Base-by-base conservation (phyloP, 2,113 vertebrate genomes). In the Cavia aperea region DNA sequence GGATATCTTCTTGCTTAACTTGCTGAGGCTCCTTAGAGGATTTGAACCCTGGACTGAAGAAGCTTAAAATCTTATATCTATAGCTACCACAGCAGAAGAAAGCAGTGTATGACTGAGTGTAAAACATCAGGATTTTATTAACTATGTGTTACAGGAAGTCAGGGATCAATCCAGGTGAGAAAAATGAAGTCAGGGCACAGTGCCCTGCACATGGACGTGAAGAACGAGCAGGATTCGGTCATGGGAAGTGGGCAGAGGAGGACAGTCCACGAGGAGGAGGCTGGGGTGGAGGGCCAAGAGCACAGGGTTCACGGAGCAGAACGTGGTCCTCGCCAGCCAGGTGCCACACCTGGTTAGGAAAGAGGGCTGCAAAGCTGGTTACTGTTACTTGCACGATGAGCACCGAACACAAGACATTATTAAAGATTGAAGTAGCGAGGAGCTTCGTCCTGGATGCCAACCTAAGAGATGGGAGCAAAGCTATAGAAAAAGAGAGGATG, bases 81-180 rank as follows among this genome's bases (percentile, higher is more conserved):
- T 46, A 86, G 23, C 54, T 68, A 77, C 75, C 29, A 78, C 18
- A 51, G n/a, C 24, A 62, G 78, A 72, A 79, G 77, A 56, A 84
- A 63, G 12, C 11, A 75, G 43, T 63, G 19, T 70, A 33, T 75
- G 26, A 79, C 54, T 49, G 56, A 86, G 81, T 66, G 39, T n/a
- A 92, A 77, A 88, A 92, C 46, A 83, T 54, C 51, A 36, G 73
- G 82, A 85, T 90, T 70, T 15, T 89, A 43, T 86, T 33, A 90
- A n/a, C 9, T 89, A 43, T 24, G 78, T 70, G n/a, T 56, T 75
- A 36, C 21, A 89, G 86, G 39, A 94, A 90, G 26, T 75, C 63
- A 83, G 39, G 46, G 65, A 72, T 31, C 26, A 24, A 75, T 36
- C 10, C 36, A 85, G 60, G 19, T 31, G 62, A 92, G 77, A 81